Evolutionary conservation across 2,888 invertebrate genomes (phyloP).

Genomic region (Drosophila helvetica): DNA sequence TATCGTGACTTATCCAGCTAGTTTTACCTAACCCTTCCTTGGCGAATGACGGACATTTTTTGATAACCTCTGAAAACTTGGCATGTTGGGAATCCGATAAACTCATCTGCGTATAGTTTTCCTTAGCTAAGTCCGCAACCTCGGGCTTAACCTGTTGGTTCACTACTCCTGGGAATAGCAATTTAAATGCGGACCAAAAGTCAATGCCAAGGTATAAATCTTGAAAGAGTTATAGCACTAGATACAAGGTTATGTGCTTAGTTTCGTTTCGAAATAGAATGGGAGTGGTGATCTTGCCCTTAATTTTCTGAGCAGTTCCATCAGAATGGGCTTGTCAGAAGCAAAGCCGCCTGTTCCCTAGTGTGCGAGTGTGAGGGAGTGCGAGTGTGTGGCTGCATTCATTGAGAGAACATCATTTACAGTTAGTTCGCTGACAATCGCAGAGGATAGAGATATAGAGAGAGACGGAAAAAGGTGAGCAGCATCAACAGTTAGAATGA

Average conservation of each 20-base stretch:
- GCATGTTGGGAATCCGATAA: not conserved
- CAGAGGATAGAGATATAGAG: conserved; percentile 14
- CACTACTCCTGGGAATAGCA: not conserved
- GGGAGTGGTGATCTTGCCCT: not conserved
- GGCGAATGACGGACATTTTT: not conserved
- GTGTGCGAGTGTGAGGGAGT: not conserved
- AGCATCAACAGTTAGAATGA: conserved; percentile 59
- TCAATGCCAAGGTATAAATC: not conserved
- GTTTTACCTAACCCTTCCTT: not conserved
- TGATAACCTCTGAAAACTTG: not conserved
- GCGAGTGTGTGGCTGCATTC: conserved; percentile 40
- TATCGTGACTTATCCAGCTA: not conserved
- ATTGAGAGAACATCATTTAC: conserved; percentile 67
- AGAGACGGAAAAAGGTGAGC: conserved; percentile 22
- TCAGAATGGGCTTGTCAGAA: conserved; percentile 38
- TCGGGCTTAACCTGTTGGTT: not conserved
- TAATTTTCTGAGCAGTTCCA: not conserved
- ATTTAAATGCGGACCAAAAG: not conserved
- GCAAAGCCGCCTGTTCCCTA: conserved; percentile 35
- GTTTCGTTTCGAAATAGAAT: not conserved
- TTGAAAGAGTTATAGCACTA: no score
- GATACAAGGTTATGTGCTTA: no score
- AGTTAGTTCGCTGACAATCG: conserved; percentile 67
- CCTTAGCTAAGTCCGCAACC: not conserved
- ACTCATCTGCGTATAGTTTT: not conserved